phyloP scores from a whole-genome alignment of 2,113 vertebrate genomes.

The Tiliqua scincoides region DNA sequence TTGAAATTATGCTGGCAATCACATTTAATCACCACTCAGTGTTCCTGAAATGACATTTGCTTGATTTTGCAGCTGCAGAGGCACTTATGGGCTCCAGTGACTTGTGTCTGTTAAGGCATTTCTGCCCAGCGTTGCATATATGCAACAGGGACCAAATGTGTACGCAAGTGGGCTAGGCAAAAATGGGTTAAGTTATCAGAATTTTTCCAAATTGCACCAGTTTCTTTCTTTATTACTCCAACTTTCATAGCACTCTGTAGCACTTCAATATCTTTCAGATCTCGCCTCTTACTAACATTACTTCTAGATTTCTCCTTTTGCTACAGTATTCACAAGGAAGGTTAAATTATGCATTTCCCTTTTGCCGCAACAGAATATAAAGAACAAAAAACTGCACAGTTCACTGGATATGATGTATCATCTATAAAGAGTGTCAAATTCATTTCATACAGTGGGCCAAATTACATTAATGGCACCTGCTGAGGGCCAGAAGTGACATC shows the following conservation, averaged over 20 bases:
- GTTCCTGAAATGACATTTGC: not conserved
- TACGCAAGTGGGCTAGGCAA: no score
- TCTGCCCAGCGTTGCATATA: no score
- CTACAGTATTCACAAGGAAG: not conserved
- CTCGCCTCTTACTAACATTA: not conserved
- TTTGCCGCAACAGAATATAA: not conserved
- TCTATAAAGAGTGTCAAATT: no score
- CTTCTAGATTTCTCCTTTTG: not conserved
- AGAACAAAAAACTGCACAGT: not conserved
- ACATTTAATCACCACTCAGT: not conserved
- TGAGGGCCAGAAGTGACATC: no score
- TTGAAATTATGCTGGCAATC: not conserved
- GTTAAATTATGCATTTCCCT: not conserved
- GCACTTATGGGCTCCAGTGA: not conserved
- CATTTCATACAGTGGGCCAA: no score
- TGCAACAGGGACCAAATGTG: no score
- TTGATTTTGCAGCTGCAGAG: not conserved
- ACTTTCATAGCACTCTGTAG: not conserved
- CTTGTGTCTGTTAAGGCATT: no score
- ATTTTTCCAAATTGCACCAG: not conserved
- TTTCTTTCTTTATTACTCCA: not conserved
- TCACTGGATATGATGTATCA: not conserved
- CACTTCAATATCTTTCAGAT: not conserved
- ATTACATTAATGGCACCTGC: no score
- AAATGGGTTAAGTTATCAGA: constrained; percentile 4